Evolutionary conservation across 2,113 vertebrate genomes (phyloP).

Genomic region (Alouatta palliata): DNA sequence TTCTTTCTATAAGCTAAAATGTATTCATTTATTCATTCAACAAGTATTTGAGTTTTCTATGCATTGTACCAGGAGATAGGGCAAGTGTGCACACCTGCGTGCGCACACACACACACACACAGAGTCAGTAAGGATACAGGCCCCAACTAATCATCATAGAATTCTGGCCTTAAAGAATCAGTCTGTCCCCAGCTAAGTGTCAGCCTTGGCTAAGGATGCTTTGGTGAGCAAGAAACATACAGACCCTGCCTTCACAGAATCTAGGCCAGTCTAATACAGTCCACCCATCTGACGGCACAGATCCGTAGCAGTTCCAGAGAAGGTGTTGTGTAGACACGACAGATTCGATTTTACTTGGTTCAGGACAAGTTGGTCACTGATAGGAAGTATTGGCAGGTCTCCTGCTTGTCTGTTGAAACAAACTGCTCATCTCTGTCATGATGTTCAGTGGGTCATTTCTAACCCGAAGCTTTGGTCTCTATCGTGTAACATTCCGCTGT

Average conservation of each 20-base stretch:
- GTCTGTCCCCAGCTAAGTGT: background rate
- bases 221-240: background rate
- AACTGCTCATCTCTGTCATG: background rate
- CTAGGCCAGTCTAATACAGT: background rate
- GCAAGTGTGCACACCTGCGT: no score
- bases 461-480: background rate
- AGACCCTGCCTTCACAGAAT: background rate
- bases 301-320: background rate
- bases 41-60: background rate
- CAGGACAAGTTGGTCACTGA: background rate
- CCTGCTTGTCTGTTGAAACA: background rate
- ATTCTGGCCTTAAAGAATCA: background rate
- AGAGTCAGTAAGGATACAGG: background rate
- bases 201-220: background rate
- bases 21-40: background rate
- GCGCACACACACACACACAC: no score
- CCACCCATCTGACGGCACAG: background rate
- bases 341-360: background rate
- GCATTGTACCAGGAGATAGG: background rate
- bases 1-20: conserved; percentile 13
- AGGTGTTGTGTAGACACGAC: background rate
- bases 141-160: background rate
- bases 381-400: background rate
- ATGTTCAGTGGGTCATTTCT: background rate
- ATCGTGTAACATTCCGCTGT: rapidly evolving